Base-by-base conservation (phyloP, 2,113 vertebrate genomes). In the Carollia perspicillata region DNA sequence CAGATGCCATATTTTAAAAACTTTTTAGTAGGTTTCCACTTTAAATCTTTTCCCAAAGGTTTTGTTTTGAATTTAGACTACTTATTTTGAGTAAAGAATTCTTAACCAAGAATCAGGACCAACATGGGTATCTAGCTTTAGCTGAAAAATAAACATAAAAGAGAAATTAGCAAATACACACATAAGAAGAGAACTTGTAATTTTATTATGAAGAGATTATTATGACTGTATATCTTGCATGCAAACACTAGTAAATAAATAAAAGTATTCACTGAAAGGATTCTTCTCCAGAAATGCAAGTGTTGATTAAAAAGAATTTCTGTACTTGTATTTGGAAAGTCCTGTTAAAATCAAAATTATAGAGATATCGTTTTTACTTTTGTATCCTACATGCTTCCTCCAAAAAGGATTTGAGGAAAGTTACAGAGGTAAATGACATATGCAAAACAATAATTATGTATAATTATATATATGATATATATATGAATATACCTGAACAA, bases 21-120 rank as follows among this genome's bases (percentile, higher is more conserved):
- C 33, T 35, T 72, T 95, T 93, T 79, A 93, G 42, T 89, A 84
- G 44, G 30, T 18, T 96, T 94, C 26, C 47, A 91, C 79, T 90
- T 86, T 93, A 90, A 92, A 77, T 90, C 16, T 81, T 84, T 49
- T 87, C 75, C 51, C 18, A 35, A 33, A 51, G 66, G 5, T 55
- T 96, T 84, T 89, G n/a, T 58, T 89, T 96, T 83, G 18, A 40
- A 44, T 42, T 95, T 23, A 87, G 17, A 49, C 33, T 72, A 44
- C 77, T 55, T 95, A 44, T 80, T 90, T 85, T 26, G 14, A 66
- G 51, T 60, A 23, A 97, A 84, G 42, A 75, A 93, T 86, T 93
- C 20, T 78, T 55, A 51, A 85, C 17, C 30, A 89, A 93, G 83
- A 95, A 58, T 74, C 23, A 83, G 37, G 22, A 53, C n/a, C 40